A percentile compares a stretch with the other conserved stretches of the same genome.
Evolutionary conservation across 2,888 invertebrate species (phyloP).

Genomic region (Schrankia costaestrigalis): DNA sequence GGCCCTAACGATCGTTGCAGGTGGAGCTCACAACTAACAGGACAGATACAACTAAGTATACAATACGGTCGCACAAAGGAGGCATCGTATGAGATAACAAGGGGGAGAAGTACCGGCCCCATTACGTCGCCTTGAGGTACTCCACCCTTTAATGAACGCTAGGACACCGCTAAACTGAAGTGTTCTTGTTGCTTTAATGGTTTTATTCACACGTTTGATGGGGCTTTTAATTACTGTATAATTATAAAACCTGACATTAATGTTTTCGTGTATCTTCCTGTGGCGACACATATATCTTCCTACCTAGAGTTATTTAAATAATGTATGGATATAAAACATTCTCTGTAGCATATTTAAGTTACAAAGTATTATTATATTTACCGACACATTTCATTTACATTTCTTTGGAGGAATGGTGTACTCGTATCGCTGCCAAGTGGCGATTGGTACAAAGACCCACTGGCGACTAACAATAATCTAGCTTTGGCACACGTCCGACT

Average conservation of each 20-base stretch:
- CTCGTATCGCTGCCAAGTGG: constrained; percentile 32
- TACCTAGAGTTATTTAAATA: too few relatives aligned
- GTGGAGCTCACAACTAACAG: constrained; percentile 43
- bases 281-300: constrained; percentile 3
- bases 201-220: constrained; percentile 43
- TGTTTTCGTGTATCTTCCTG: constrained; percentile 13
- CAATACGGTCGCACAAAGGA: constrained; percentile 55
- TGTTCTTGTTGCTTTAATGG: constrained; percentile 44
- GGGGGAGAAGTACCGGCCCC: constrained; percentile 63
- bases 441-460: constrained; percentile 29
- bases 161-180: constrained; percentile 51
- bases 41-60: constrained; percentile 43
- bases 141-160: constrained; percentile 50
- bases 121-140: constrained; percentile 61
- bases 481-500: constrained; percentile 37
- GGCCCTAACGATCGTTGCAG: constrained; percentile 56
- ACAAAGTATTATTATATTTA: too few relatives aligned
- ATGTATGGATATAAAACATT: too few relatives aligned
- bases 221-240: constrained; percentile 32
- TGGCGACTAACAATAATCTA: constrained; percentile 40
- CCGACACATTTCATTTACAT: too few relatives aligned
- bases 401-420: constrained; percentile 20
- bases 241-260: constrained; percentile 19
- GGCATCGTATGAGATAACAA: constrained; percentile 67
- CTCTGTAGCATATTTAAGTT: too few relatives aligned